Evolutionary conservation across 2,797 vertebrate genomes (phyloP), one percentile per base, ranked within the genome.

Genomic region (Vespertilio murinus): DNA sequence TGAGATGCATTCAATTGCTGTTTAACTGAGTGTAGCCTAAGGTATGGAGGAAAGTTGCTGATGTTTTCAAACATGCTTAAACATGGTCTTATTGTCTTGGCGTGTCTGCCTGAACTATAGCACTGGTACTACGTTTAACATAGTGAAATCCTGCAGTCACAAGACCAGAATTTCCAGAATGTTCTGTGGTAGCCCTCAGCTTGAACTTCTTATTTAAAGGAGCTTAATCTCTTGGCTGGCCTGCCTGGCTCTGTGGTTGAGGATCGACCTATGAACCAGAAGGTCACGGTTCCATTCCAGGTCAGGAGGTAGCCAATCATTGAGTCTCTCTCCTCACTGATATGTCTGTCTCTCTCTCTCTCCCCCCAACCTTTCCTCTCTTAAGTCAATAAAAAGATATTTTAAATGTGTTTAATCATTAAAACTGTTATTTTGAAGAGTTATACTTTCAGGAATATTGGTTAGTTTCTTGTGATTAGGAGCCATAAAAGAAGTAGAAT

Each of bases 51-150:
- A 98, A 98, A 98, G 96, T 96, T 95, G 97, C 97, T 98, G 97
- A 98, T 97, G 94, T 83, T 97, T 98, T 98, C 97, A 97, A 98
- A 98, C 84, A 96, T 96, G 96, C 97, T 97, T 97, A 97, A 98
- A 97, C 97, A 97, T 98, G 98, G 98, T 97, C 98, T 98, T 98
- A 98, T 96, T 98, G 97, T 97, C 98, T 97, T 98, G 96, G 93
- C 93, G 93, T 97, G 97, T 98, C 77, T 97, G 84, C 90, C 80
- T 47, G 67, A 88, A 90, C 94, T 93, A 93, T 33, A 93, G 88
- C 74, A 93, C 80, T 96, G 91, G 56, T 80, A 42, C 40, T 80
- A 42, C 40, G 45, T 94, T 49, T 71, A 86, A 89, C 5, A 59
- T n/a, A 94, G 73, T 93, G 70, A 94, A 97, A 94, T 93, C 67